Evolutionary conservation across 2,888 invertebrate species (phyloP), one percentile per base, ranked within the genome.

Genomic region (Ophion slaviceki): DNA sequence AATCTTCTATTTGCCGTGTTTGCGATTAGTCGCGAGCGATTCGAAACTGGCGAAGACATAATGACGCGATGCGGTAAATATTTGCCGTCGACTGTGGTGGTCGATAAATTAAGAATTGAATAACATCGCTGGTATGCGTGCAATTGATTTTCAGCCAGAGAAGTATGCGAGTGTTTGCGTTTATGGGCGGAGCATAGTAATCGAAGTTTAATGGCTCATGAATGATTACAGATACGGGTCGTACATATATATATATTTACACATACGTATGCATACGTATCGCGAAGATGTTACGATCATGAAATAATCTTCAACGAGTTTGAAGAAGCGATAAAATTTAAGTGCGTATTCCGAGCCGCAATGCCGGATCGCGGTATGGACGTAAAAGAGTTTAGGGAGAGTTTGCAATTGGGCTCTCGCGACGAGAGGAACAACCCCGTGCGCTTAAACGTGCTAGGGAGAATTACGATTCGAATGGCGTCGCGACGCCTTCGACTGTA

Each of bases 391-490:
- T 82, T 81, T 57, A 74, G 72, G 36, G 53, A 47, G 77, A 68
- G 68, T 64, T 85, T 81, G 74, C 45, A 77, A 84, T 84, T 61
- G 76, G 45, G 53, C 67, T 72, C 53, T 67, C 20, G 59, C 72
- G 61, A 57, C 45, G 70, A 84, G 67, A 53, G 75, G 45, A 61
- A 47, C 28, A 47, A 71, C 47, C 24, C 64, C 47, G 45, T 61
- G 66, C 40, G 45, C 28, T 24, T 72, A 59, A 45, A 59, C 67
- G 64, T 61, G 45, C 68, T 68, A 76, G 40, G 59, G 59, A 77
- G 68, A 86, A 83, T 83, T 83, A 80, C 68, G 80, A 83, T 82
- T 72, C 77, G 57, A 76, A 75, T 77, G 82, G 80, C 85, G 80
- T 82, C 81, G 24, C 72, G 53, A 45, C 36, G 61, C 53, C 59